These are phyloP conservation scores for Dryococelus australis DNA, from an alignment of 2,888 invertebrate genomes.

Conservation along the genomic window DNA sequence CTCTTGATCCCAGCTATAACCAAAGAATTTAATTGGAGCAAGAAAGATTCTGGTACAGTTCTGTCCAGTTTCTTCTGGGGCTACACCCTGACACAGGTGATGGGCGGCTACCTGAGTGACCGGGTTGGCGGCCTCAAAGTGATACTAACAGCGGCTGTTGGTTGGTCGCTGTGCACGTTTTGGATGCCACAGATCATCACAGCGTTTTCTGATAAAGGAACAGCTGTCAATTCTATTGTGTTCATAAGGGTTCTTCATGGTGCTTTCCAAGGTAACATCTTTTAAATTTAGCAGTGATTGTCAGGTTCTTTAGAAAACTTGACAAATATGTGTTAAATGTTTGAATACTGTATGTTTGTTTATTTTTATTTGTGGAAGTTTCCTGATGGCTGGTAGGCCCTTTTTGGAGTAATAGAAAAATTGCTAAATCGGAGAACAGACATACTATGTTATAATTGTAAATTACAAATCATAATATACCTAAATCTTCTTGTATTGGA, in stretches of 20 bases:
- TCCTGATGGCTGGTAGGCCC: too few species aligned
- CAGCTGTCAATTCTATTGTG: conserved; percentile 66
- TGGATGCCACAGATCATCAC: conserved; percentile 65
- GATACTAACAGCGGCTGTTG: conserved; percentile 67
- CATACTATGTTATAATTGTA: too few species aligned
- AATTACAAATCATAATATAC: too few species aligned
- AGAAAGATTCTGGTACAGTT: conserved; percentile 73
- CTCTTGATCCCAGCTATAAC: conserved; percentile 69
- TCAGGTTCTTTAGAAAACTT: background rate
- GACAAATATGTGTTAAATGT: too few species aligned
- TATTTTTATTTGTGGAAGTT: too few species aligned
- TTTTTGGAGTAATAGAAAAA: too few species aligned
- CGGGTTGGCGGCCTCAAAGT: conserved; percentile 71
- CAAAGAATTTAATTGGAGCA: conserved; percentile 71
- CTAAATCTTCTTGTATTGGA: too few species aligned
- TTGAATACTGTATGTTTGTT: too few species aligned
- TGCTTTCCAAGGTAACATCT: conserved; percentile 64
- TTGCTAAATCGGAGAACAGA: too few species aligned
- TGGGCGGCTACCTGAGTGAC: conserved; percentile 67
- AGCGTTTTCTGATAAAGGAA: conserved; percentile 58
- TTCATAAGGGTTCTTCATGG: conserved; percentile 68
- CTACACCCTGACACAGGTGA: conserved; percentile 70
- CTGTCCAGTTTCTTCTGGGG: conserved; percentile 79
- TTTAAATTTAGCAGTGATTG: background rate
- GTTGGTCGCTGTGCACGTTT: conserved; percentile 65